Evolutionary conservation across 1,140 invertebrate species (phyloP).

Genomic region (Subanguina moxae): DNA sequence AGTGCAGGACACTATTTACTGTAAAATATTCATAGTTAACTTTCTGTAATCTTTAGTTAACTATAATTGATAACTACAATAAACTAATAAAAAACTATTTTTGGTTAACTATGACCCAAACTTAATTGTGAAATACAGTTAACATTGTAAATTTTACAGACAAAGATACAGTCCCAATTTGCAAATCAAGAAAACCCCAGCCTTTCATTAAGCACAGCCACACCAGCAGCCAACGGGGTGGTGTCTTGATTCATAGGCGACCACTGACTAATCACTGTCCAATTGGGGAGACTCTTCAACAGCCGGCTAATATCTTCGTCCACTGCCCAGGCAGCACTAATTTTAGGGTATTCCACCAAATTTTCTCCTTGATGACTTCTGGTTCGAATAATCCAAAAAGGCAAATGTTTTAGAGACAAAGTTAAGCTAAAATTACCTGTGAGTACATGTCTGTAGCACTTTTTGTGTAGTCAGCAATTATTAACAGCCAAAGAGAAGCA

Average conservation of each 20-base stretch:
- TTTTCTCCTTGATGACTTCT: slow-evolving; percentile 29
- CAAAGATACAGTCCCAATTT: no score
- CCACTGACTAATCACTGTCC: slow-evolving; percentile 17
- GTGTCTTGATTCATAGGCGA: slow-evolving; percentile 1
- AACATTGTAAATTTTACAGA: no score
- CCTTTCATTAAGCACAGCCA: background rate
- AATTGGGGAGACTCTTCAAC: slow-evolving; percentile 59
- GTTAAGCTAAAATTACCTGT: slow-evolving; percentile 10
- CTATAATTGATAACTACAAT: no score
- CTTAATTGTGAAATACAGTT: no score
- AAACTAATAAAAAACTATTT: no score
- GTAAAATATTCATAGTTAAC: no score
- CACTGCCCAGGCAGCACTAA: slow-evolving; percentile 83
- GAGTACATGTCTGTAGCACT: slow-evolving; percentile 41
- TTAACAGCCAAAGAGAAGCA: slow-evolving; percentile 54
- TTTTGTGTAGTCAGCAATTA: slow-evolving; percentile 50
- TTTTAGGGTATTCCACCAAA: slow-evolving; percentile 68
- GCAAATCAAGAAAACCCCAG: background rate
- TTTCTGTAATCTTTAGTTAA: no score
- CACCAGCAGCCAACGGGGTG: background rate
- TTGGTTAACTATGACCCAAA: no score
- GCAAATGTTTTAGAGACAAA: slow-evolving; percentile 10
- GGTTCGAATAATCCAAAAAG: slow-evolving; percentile 44
- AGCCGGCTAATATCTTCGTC: slow-evolving; percentile 89
- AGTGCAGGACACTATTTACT: no score